phyloP scores from a whole-genome alignment of 2,888 invertebrate species.

The Microplitis deprimator region DNA sequence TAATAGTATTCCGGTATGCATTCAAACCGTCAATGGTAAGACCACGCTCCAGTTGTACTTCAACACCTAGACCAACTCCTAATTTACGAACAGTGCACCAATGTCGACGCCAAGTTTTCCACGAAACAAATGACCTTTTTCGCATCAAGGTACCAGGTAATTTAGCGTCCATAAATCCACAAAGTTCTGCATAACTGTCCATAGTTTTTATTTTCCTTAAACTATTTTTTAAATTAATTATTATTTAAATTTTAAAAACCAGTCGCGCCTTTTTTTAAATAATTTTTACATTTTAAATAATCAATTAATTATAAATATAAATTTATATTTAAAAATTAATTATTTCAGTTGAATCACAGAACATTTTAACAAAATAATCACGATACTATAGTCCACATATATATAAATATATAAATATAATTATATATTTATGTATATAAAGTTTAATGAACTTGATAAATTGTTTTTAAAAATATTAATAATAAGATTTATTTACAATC shows the following conservation, averaged over 20 bases:
- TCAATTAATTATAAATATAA: no score
- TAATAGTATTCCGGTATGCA: constrained; percentile 60
- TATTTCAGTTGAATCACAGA: background rate
- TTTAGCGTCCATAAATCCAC: constrained; percentile 66
- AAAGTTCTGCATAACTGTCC: constrained; percentile 59
- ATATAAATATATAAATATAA: background rate
- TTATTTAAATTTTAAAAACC: no score
- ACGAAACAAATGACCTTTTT: constrained; percentile 60
- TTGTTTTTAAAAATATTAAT: background rate
- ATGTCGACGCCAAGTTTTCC: constrained; percentile 66
- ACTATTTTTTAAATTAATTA: background rate
- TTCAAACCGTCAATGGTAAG: constrained; percentile 51
- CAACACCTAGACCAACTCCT: constrained; percentile 57
- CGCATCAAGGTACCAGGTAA: constrained; percentile 61
- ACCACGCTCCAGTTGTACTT: constrained; percentile 58
- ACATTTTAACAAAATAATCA: background rate
- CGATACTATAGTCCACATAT: background rate
- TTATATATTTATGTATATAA: background rate
- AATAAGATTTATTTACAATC: background rate
- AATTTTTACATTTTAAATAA: no score
- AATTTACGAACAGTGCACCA: constrained; percentile 65
- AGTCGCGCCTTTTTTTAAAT: no score
- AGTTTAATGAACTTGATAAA: background rate
- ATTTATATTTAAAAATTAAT: background rate
- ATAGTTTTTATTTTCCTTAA: constrained; percentile 35